phyloP scores from a whole-genome alignment of 2,113 vertebrate species.

The Probosciger aterrimus region DNA sequence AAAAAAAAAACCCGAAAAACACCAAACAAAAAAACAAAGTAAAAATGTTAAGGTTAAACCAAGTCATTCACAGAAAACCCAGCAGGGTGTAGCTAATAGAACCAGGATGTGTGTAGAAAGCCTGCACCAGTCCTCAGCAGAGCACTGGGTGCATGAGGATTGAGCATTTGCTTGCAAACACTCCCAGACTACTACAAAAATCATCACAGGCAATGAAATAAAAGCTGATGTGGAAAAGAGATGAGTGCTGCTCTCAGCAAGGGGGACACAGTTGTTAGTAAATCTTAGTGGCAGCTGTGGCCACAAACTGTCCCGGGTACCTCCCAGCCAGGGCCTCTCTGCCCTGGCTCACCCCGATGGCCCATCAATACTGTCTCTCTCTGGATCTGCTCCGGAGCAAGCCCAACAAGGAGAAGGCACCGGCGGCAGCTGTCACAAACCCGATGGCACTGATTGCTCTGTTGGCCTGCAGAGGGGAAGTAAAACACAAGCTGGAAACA shows the following conservation, averaged over 20 bases:
- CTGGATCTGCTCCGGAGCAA: slow-evolving; percentile 82
- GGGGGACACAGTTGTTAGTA: not conserved
- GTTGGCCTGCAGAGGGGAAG: slow-evolving; percentile 74
- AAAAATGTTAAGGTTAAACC: not conserved
- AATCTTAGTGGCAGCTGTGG: not conserved
- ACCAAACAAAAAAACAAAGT: not conserved
- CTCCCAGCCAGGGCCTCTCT: not conserved
- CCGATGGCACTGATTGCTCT: slow-evolving; percentile 82
- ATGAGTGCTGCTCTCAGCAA: not conserved
- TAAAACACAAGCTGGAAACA: not conserved
- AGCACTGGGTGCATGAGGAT: not conserved
- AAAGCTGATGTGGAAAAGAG: not conserved
- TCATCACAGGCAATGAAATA: not conserved
- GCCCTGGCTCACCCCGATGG: not conserved
- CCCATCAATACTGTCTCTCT: slow-evolving; percentile 77
- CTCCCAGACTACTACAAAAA: not conserved
- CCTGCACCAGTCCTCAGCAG: not conserved
- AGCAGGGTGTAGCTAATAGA: not conserved
- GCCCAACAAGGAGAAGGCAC: slow-evolving; percentile 84
- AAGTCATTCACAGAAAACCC: not conserved
- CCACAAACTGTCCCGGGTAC: not conserved
- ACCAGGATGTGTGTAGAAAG: not conserved
- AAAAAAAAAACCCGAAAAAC: not conserved
- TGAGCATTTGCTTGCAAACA: not conserved
- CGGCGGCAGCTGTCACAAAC: slow-evolving; percentile 80